These are phyloP conservation scores for Drosophila borealis DNA, from an alignment of 2,888 invertebrate species.

Conservation along the genomic window DNA sequence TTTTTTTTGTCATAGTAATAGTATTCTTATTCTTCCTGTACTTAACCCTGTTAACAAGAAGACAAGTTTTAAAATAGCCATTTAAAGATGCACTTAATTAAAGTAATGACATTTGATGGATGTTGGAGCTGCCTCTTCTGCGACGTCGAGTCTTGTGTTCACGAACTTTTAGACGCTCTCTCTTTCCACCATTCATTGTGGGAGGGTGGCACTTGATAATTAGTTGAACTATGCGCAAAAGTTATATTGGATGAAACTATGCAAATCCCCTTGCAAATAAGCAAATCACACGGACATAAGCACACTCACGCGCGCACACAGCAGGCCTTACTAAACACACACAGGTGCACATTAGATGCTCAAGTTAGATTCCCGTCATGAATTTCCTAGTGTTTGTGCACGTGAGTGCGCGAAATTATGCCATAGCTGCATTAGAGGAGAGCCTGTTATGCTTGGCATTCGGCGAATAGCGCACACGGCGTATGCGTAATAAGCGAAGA, in stretches of 20 bases:
- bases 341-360: constrained; percentile 2
- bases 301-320: constrained; percentile 1
- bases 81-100: constrained; percentile 19
- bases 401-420: constrained; percentile 18
- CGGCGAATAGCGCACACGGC: constrained; percentile 30
- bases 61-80: constrained; percentile 2
- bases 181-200: background rate
- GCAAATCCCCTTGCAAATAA: constrained; percentile 47
- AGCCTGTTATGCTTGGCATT: constrained; percentile 40
- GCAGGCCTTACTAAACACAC: background rate
- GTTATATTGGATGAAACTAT: constrained; percentile 50
- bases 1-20: too few species aligned
- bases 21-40: too few species aligned
- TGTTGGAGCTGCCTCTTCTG: background rate
- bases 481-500: constrained; percentile 51
- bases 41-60: background rate
- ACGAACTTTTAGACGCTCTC: background rate
- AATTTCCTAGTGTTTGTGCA: constrained; percentile 10
- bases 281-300: constrained; percentile 26
- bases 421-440: constrained; percentile 2
- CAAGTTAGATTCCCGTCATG: constrained; percentile 2
- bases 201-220: constrained; percentile 36
- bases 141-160: background rate
- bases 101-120: constrained; percentile 20
- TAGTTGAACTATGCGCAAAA: constrained; percentile 56